A percentile compares a stretch with the other conserved stretches of the same genome.
phyloP scores from a whole-genome alignment of 2,797 vertebrate genomes.

The Bucorvus abyssinicus region DNA sequence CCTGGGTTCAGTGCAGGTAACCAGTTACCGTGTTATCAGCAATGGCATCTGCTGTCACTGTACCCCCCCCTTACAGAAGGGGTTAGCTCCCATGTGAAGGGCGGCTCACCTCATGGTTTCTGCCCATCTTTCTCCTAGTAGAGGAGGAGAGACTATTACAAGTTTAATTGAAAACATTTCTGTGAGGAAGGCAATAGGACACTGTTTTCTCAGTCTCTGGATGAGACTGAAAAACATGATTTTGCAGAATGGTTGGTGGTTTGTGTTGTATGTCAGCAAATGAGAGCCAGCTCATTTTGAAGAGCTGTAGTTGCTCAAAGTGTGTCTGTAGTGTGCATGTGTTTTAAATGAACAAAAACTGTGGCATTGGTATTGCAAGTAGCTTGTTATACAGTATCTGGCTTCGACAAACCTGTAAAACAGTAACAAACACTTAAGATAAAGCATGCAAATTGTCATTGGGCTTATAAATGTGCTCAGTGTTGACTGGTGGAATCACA shows the following conservation, averaged over 20 bases:
- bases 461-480: neutral
- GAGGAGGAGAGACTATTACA: neutral
- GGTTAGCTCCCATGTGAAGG: accelerated
- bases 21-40: accelerated
- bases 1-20: neutral
- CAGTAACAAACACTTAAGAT: neutral
- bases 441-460: neutral
- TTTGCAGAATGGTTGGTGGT: neutral
- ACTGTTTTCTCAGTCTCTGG: neutral
- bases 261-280: accelerated
- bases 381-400: neutral
- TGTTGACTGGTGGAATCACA: neutral
- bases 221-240: neutral
- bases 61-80: accelerated
- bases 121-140: neutral
- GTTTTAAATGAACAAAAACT: neutral
- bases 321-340: neutral
- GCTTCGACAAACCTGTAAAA: neutral
- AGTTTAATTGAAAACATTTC: neutral
- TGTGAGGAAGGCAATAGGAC: neutral
- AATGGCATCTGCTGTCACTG: accelerated
- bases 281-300: neutral
- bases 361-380: neutral
- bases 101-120: neutral
- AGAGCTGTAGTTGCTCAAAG: neutral